Evolutionary conservation across 2,797 vertebrate genomes (phyloP).

Genomic region (Poecilia gillii): DNA sequence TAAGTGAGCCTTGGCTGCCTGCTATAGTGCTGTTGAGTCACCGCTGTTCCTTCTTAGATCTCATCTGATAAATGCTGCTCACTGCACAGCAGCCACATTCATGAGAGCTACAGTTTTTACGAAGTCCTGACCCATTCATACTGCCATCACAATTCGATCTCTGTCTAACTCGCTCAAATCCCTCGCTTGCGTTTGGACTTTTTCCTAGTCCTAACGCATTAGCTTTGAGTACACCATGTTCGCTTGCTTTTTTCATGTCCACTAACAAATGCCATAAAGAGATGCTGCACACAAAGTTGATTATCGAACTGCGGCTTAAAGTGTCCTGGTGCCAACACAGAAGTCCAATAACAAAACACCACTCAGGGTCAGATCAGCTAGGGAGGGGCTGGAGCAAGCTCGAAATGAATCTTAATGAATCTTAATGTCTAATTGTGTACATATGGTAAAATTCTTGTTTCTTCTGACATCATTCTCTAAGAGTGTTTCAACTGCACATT

Average conservation of each 20-base stretch:
- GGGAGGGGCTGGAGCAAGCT: no score
- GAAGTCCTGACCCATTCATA: not conserved
- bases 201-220: not conserved
- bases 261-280: not conserved
- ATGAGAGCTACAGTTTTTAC: not conserved
- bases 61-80: not conserved
- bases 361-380: no score
- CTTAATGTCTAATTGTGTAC: not conserved
- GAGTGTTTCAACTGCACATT: not conserved
- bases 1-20: not conserved
- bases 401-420: not conserved
- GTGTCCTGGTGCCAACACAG: no score
- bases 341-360: no score
- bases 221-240: not conserved
- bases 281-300: not conserved
- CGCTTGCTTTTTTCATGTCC: not conserved
- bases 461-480: not conserved
- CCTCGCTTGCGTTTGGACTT: not conserved
- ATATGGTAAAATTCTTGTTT: not conserved
- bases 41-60: not conserved
- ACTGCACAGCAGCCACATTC: not conserved
- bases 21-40: not conserved
- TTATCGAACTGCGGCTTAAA: no score
- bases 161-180: not conserved
- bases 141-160: not conserved